Conservation (phyloP, 2,113 vertebrate genomes). For the Takifugu bimaculatus region DNA sequence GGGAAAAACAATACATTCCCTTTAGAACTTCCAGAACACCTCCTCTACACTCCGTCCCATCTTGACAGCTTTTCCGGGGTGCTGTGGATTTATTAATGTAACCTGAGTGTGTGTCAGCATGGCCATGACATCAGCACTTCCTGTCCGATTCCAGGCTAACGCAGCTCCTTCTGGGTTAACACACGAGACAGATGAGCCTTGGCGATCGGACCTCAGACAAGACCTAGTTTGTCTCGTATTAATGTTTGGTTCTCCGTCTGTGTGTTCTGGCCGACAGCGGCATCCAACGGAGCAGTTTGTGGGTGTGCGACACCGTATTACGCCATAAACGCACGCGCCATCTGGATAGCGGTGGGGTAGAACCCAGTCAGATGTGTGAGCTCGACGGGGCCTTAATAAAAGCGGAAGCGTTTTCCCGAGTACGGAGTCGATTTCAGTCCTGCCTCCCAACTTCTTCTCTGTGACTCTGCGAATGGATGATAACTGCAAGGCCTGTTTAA, state of each 20-base stretch:
- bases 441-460: slow-evolving; percentile 34
- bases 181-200: no score
- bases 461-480: slow-evolving; percentile 14
- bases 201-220: no score
- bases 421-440: slow-evolving; percentile 8
- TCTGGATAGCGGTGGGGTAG: slow-evolving; percentile 33
- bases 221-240: no score
- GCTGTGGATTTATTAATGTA: no score
- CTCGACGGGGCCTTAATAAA: slow-evolving; percentile 26
- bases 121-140: no score
- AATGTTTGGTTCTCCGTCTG: no score
- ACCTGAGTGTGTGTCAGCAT: no score
- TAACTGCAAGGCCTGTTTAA: slow-evolving; percentile 29
- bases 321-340: slow-evolving; percentile 12
- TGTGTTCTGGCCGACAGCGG: slow-evolving; percentile 6
- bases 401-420: background rate
- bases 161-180: no score
- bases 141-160: no score
- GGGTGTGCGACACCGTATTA: slow-evolving; percentile 8
- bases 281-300: slow-evolving; percentile 1
- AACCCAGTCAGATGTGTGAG: slow-evolving; percentile 20
- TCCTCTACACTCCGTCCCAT: no score
- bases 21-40: no score
- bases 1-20: background rate
- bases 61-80: no score